A percentile compares a stretch with the other conserved stretches of the same genome.
Conservation (phyloP, 1,140 invertebrate genomes). For the Leptonema lineaticorne region DNA sequence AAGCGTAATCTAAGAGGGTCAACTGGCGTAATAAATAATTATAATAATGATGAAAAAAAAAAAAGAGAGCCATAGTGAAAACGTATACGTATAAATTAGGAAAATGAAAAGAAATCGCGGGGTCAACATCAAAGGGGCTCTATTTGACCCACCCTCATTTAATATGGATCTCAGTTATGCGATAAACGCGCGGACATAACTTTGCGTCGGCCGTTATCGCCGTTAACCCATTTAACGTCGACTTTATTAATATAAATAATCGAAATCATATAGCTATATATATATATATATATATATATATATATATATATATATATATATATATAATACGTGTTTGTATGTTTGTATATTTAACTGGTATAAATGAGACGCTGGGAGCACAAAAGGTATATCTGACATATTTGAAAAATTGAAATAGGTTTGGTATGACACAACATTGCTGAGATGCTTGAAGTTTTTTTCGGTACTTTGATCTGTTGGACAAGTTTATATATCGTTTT, state of each 20-base stretch:
- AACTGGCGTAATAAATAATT: not conserved
- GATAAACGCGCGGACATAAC: slow-evolving; percentile 10
- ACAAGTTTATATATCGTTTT: no score
- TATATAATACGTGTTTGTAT: no score
- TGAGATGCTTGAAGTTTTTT: no score
- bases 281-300: not conserved
- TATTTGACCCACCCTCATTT: not conserved
- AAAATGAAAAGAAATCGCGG: not conserved
- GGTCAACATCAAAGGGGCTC: slow-evolving; percentile 1
- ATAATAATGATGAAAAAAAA: not conserved
- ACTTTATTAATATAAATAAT: slow-evolving; percentile 7
- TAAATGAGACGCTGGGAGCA: no score
- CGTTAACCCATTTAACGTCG: slow-evolving; percentile 10
- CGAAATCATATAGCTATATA: not conserved
- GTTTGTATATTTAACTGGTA: no score
- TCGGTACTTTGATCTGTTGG: no score
- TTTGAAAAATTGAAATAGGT: no score
- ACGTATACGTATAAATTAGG: not conserved
- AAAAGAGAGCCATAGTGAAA: no score
- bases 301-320: not conserved
- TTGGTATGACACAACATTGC: no score
- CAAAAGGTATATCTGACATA: no score
- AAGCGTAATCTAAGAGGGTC: not conserved
- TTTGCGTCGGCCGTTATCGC: slow-evolving; percentile 2
- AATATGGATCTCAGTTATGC: slow-evolving; percentile 17